Evolutionary conservation across 2,888 invertebrate species (phyloP).

Genomic region (Drosophila colorata): DNA sequence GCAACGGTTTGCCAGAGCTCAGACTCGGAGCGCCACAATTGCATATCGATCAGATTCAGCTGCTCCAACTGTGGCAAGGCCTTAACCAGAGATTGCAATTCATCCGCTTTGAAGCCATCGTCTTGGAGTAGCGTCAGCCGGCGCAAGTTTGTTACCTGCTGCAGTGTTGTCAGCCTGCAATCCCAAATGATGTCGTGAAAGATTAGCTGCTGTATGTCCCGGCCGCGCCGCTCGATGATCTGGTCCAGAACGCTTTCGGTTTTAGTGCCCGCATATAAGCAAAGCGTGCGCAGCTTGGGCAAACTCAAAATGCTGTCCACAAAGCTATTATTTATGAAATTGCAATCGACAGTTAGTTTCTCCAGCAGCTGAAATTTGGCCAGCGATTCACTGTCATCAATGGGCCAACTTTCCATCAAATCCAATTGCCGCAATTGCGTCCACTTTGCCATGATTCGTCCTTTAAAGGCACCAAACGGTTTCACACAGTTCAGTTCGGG

Average conservation of each 20-base stretch:
- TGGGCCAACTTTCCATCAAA: neutral
- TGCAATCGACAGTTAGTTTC: slow-evolving; percentile 1
- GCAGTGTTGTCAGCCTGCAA: neutral
- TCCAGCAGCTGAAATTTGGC: slow-evolving; percentile 4
- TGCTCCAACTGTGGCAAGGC: slow-evolving; percentile 14
- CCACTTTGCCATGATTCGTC: neutral
- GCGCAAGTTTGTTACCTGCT: neutral
- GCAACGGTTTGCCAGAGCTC: slow-evolving; percentile 35
- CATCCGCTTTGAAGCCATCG: neutral
- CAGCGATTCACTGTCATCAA: neutral
- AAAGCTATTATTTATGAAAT: neutral
- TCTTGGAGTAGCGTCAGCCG: slow-evolving; percentile 16
- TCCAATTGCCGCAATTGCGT: slow-evolving; percentile 20
- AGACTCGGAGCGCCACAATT: slow-evolving; percentile 11
- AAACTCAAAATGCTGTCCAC: neutral
- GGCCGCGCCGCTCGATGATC: slow-evolving; percentile 6
- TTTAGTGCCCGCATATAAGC: neutral
- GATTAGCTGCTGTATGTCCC: neutral
- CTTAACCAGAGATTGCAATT: slow-evolving; percentile 3
- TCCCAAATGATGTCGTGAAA: slow-evolving; percentile 15
- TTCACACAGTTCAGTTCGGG: neutral
- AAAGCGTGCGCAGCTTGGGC: slow-evolving; percentile 17
- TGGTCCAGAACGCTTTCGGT: neutral
- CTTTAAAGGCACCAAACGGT: neutral
- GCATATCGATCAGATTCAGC: slow-evolving; percentile 14